A percentile compares a stretch with the other conserved stretches of the same genome.
These are phyloP conservation scores for Tetragonula clypearis DNA, from an alignment of 1,140 invertebrate genomes.

Conservation along the genomic window DNA sequence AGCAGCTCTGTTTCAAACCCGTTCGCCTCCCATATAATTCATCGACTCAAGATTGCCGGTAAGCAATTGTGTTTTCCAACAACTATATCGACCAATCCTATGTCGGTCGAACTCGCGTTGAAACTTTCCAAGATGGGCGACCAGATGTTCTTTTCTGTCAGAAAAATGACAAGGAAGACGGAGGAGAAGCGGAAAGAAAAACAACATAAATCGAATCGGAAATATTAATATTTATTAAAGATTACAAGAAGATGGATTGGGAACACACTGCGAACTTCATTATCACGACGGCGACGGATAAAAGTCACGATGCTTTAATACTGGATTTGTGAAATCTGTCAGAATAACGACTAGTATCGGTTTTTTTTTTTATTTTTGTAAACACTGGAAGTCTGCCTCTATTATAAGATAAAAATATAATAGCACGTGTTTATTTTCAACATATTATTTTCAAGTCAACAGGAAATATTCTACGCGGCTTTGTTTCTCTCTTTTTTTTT, in stretches of 20 bases:
- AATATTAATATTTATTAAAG: background rate
- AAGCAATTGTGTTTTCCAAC: background rate
- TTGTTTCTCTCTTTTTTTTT: too few species aligned
- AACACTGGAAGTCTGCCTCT: too few species aligned
- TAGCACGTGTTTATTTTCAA: too few species aligned
- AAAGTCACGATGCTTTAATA: background rate
- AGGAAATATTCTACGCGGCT: too few species aligned
- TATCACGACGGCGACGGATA: background rate
- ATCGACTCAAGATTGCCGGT: background rate
- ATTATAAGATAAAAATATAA: too few species aligned
- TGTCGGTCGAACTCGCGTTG: background rate
- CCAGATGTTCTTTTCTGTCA: background rate
- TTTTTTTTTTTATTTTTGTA: background rate
- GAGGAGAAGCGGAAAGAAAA: background rate
- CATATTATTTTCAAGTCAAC: too few species aligned
- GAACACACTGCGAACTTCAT: background rate
- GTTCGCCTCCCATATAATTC: background rate
- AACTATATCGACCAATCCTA: background rate
- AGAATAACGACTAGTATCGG: background rate
- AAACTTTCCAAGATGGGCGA: background rate
- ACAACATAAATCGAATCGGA: background rate
- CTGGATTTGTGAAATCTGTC: background rate
- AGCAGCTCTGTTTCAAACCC: background rate
- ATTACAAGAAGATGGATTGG: background rate
- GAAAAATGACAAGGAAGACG: too few species aligned